Conservation (phyloP, 2,888 invertebrate genomes). For the Thera obeliscata region DNA sequence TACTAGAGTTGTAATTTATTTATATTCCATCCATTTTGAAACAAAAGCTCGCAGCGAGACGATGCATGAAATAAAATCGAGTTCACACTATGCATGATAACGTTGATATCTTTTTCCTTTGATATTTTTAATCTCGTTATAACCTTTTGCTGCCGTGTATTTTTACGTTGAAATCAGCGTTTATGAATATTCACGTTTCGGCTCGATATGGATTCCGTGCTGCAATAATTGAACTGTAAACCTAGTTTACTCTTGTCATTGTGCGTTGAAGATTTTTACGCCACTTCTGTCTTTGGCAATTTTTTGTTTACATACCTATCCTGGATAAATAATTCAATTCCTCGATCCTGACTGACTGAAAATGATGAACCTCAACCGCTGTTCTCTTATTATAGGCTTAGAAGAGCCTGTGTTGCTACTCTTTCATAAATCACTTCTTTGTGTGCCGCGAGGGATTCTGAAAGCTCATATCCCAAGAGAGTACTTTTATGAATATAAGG, state of each 20-base stretch:
- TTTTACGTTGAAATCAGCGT: conserved; percentile 49
- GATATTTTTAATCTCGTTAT: conserved; percentile 32
- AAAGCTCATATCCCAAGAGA: too few species aligned
- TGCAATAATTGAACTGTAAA: conserved; percentile 55
- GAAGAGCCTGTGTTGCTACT: too few species aligned
- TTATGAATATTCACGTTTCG: conserved; percentile 62
- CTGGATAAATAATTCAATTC: too few species aligned
- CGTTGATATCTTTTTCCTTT: conserved; percentile 9
- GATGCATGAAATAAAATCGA: not conserved
- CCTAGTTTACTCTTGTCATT: conserved; percentile 47
- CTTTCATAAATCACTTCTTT: too few species aligned
- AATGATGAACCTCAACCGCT: too few species aligned
- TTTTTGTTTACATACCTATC: too few species aligned
- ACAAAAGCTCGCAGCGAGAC: not conserved
- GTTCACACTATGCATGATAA: not conserved
- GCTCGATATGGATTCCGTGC: conserved; percentile 50
- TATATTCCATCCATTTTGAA: not conserved
- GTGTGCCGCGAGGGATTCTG: too few species aligned
- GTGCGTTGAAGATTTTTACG: conserved; percentile 10
- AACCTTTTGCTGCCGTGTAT: conserved; percentile 41
- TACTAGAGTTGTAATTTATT: not conserved
- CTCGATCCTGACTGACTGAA: too few species aligned
- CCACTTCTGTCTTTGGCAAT: not conserved
- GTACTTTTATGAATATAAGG: too few species aligned
- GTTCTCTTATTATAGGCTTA: too few species aligned